A percentile compares a stretch with the other conserved stretches of the same genome.
These are phyloP conservation scores for Plecotus auritus DNA, from an alignment of 2,113 vertebrate species.

Conservation along the genomic window DNA sequence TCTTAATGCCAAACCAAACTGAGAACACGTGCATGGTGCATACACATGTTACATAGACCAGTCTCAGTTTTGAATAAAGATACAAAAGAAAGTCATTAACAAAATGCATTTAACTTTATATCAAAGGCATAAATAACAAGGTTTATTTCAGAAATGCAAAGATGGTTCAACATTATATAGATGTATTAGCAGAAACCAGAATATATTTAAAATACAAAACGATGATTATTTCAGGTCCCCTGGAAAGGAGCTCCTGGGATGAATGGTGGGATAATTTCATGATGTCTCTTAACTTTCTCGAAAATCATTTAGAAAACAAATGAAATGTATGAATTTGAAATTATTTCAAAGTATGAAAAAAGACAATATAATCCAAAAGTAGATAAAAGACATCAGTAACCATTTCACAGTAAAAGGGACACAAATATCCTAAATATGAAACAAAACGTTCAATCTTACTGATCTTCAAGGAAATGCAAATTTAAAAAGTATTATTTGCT, in stretches of 20 bases:
- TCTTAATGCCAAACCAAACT: too few species aligned
- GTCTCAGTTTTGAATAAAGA: background rate
- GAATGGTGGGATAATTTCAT: background rate
- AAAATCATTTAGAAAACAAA: background rate
- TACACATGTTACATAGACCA: fast-evolving
- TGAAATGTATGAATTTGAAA: background rate
- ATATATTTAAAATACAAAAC: background rate
- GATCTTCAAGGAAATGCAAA: background rate
- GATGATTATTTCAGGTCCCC: background rate
- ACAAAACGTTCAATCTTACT: fast-evolving
- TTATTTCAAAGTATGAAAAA: background rate
- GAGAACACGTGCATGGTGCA: background rate
- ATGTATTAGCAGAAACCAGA: background rate
- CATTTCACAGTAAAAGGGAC: background rate
- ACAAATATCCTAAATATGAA: background rate
- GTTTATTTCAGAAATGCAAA: background rate
- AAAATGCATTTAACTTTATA: too few species aligned
- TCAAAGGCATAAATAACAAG: background rate
- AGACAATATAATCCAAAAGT: background rate
- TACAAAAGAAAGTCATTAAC: background rate
- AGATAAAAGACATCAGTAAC: background rate
- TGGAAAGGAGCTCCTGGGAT: background rate
- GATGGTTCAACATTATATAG: background rate
- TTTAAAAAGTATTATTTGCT: background rate
- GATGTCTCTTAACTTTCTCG: background rate